These are phyloP conservation scores for Matsumurasca onukii DNA, from an alignment of 1,140 invertebrate species.

Conservation along the genomic window DNA sequence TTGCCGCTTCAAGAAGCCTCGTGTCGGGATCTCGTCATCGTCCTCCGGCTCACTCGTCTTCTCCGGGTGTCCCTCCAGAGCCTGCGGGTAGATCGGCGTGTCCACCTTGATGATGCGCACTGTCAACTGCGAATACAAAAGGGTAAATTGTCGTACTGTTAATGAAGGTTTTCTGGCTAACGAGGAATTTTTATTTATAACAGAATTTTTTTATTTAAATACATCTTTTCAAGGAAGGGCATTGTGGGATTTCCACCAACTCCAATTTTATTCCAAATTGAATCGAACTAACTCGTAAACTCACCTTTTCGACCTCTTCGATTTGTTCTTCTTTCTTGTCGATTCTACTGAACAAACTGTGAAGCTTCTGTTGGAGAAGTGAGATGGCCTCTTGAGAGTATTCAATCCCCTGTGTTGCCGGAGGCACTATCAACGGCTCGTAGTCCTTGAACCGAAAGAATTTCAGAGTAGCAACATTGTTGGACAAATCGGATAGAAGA, in stretches of 20 bases:
- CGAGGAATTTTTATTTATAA: too few species aligned
- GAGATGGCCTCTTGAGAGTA: not conserved
- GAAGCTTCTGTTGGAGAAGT: not conserved
- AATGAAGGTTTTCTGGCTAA: too few species aligned
- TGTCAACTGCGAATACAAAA: not conserved
- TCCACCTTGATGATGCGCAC: not conserved
- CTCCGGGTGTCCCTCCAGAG: conserved; percentile 23
- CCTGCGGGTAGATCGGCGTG: conserved; percentile 13
- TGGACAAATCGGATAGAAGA: too few species aligned
- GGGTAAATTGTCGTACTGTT: too few species aligned
- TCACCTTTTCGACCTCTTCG: conserved; percentile 1
- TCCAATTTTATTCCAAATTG: too few species aligned
- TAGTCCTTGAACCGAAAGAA: not conserved
- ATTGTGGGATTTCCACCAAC: too few species aligned
- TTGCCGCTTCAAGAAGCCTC: conserved; percentile 75
- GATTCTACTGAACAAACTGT: conserved; percentile 11
- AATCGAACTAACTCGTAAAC: too few species aligned
- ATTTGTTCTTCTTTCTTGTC: conserved; percentile 6
- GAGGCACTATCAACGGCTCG: not conserved
- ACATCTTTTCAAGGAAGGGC: too few species aligned
- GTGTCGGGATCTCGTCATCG: conserved; percentile 79
- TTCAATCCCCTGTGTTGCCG: conserved; percentile 10
- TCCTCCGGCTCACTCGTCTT: conserved; percentile 64
- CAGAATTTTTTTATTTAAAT: too few species aligned
- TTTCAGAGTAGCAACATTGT: not conserved